Base-by-base conservation (phyloP, 2,113 vertebrate genomes). In the Deroptyus accipitrinus region DNA sequence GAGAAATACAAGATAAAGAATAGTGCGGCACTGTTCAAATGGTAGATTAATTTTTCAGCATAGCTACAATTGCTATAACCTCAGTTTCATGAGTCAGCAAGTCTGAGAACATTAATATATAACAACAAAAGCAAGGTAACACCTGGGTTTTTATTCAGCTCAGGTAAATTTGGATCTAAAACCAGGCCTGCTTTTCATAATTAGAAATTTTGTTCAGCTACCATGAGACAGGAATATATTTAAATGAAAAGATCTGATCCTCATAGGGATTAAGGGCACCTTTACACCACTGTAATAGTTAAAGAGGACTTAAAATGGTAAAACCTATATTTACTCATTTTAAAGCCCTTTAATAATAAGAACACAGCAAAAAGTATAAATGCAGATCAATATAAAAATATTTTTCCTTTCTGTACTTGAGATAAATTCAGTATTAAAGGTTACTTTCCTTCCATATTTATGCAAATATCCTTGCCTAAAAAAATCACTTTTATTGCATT, bases 81-180 rank as follows among this genome's bases (percentile, higher is more conserved):
- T 93, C 88, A 64, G 52, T 93, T 93, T 93, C 80, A 86, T 97
- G 86, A 95, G 68, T 94, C 92, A 92, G 94, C 94, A 96, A 86
- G 66, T 85, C 62, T 88, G 80, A 59, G 78, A 91, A 72, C 44
- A 75, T 95, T 95, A 84, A 93, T 86, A 79, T 93, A 54, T 57
- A 82, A 52, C 27, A 55, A 86, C 83, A 86, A 87, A 68, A 76
- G 51, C 62, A 75, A 61, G 30, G 41, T 33, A 86, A 83, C 86
- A 93, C 74, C 90, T 94, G 67, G 23, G 64, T 46, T 94, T 95
- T 92, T 86, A 74, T 95, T 73, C 51, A 70, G 27, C 82, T 67
- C 66, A 87, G 81, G 74, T 93, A 92, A 94, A 93, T 95, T 90
- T 85, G 64, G n/a, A 31, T 92, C 74, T 68, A 70, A 92, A 96